These are phyloP conservation scores for Indri indri DNA, from an alignment of 2,113 vertebrate species.

Conservation along the genomic window DNA sequence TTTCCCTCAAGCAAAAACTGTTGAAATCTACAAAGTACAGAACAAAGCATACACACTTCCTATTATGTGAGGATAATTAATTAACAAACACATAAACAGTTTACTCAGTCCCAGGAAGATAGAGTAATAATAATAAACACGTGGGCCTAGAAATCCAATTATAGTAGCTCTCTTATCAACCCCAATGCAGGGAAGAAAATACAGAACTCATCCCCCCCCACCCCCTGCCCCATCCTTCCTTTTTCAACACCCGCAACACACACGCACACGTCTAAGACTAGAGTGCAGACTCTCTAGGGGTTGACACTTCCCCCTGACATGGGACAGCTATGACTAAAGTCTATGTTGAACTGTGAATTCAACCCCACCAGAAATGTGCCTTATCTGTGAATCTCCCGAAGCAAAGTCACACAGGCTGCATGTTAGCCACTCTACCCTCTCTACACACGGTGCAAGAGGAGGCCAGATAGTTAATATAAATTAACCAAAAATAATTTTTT, in stretches of 20 bases:
- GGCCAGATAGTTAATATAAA: neutral
- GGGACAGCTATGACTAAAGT: neutral
- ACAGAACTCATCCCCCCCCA: neutral
- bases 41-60: neutral
- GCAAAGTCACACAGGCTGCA: neutral
- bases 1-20: constrained; percentile 52
- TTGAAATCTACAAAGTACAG: constrained; percentile 51
- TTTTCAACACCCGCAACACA: neutral
- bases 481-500: neutral
- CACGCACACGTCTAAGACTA: neutral
- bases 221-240: neutral
- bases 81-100: constrained; percentile 60
- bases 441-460: neutral
- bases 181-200: neutral
- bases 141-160: neutral
- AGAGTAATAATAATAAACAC: constrained; percentile 44
- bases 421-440: neutral
- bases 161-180: neutral
- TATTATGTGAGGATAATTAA: constrained; percentile 54
- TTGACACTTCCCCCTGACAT: neutral
- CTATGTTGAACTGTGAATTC: neutral
- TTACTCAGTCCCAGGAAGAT: constrained; percentile 39
- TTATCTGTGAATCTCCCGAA: constrained; percentile 19
- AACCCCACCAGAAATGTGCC: neutral
- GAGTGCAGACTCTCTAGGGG: neutral